phyloP scores from a whole-genome alignment of 2,888 invertebrate species.

The Leucozona laternaria region DNA sequence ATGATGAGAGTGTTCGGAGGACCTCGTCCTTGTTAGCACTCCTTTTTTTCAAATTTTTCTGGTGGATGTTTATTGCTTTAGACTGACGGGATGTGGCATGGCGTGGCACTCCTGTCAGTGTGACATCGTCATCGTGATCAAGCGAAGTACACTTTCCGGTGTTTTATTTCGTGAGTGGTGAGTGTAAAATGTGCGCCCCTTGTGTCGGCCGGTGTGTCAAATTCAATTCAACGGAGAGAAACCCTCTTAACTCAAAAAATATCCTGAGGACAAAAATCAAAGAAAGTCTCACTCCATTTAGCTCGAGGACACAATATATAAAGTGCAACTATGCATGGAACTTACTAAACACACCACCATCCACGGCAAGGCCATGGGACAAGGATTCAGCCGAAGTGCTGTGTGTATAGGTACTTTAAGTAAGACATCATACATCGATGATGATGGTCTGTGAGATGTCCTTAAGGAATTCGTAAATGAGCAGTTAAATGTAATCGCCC shows the following conservation, averaged over 20 bases:
- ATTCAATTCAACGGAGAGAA: conserved; percentile 49
- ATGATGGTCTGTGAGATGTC: conserved; percentile 72
- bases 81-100: conserved; percentile 54
- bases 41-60: conserved; percentile 27
- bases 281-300: conserved; percentile 57
- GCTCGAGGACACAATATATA: conserved; percentile 51
- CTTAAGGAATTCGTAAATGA: conserved; percentile 75
- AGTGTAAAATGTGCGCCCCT: conserved; percentile 50
- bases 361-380: background rate
- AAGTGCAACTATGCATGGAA: conserved; percentile 69
- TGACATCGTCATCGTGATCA: conserved; percentile 39
- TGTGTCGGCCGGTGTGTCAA: conserved; percentile 47
- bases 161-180: conserved; percentile 30
- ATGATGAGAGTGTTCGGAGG: conserved; percentile 23
- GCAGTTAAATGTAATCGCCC: conserved; percentile 75
- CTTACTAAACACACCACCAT: conserved; percentile 18
- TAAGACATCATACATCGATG: conserved; percentile 72
- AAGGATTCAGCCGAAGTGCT: background rate
- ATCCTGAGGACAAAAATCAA: conserved; percentile 61
- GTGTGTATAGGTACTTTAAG: conserved; percentile 59
- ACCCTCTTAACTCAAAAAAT: conserved; percentile 24
- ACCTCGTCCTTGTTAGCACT: conserved; percentile 47
- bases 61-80: conserved; percentile 56
- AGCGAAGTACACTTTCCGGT: conserved; percentile 39
- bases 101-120: conserved; percentile 21